Percentiles rank a stretch among this genome's conserved stretches.
Conservation (phyloP, 2,888 invertebrate species). For the Ichneumoninae sp. region DNA sequence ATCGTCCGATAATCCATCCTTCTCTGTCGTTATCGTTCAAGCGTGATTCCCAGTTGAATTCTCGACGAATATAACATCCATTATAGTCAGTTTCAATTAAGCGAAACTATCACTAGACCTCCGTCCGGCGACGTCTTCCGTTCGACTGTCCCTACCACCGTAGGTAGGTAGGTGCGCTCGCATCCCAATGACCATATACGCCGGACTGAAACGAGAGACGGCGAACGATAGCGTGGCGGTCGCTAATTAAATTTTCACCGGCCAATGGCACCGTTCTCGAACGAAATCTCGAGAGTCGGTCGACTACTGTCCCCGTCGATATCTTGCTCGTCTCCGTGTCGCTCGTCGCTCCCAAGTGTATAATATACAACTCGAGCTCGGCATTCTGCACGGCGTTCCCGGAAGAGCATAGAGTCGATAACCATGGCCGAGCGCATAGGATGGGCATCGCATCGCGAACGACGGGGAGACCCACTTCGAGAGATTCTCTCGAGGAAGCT, state of each 20-base stretch:
- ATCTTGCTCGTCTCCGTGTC: conserved; percentile 49
- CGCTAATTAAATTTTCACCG: conserved; percentile 70
- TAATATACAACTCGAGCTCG: conserved; percentile 40
- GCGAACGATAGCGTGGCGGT: conserved; percentile 21
- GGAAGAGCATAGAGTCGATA: conserved; percentile 62
- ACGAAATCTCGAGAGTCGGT: conserved; percentile 58
- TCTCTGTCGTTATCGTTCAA: conserved; percentile 1
- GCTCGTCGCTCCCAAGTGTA: conserved; percentile 53
- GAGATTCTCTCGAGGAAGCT: conserved; percentile 48
- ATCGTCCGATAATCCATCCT: neutral
- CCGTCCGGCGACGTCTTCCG: neutral
- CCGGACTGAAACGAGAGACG: conserved; percentile 46
- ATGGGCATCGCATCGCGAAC: conserved; percentile 47
- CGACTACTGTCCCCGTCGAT: conserved; percentile 38
- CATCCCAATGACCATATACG: conserved; percentile 13
- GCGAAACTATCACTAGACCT: neutral
- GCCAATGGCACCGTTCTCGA: conserved; percentile 57
- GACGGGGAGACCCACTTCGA: conserved; percentile 60
- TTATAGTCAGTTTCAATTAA: neutral
- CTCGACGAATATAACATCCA: neutral
- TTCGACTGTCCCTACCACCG: neutral
- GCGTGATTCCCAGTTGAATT: neutral
- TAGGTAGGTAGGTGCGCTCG: conserved; percentile 20
- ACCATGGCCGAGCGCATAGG: conserved; percentile 30
- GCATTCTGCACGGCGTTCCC: conserved; percentile 59